phyloP scores from a whole-genome alignment of 2,888 invertebrate species.

The Blastobasis lacticolella region DNA sequence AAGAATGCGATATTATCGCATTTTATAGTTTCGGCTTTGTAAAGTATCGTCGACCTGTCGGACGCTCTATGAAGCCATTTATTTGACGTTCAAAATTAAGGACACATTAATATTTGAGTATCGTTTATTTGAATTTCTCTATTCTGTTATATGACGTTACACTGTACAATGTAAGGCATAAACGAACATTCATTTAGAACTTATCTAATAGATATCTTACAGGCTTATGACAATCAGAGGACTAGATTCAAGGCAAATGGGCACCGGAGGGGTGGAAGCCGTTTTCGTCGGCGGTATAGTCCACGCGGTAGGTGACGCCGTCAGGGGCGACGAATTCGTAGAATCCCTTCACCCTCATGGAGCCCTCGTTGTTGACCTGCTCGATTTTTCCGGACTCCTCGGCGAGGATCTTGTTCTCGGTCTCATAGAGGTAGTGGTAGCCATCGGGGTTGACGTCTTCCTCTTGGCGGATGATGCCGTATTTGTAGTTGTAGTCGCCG shows the following conservation, averaged over 20 bases:
- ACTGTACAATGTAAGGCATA: too few relatives aligned
- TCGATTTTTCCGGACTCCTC: conserved; percentile 59
- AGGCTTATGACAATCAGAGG: not conserved
- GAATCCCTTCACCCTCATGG: conserved; percentile 54
- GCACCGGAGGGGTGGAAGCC: conserved; percentile 51
- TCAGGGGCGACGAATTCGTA: conserved; percentile 59
- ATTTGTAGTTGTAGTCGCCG: conserved; percentile 50
- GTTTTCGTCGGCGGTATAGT: conserved; percentile 64
- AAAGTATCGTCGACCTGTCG: too few relatives aligned
- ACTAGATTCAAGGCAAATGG: conserved; percentile 46
- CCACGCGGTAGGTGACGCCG: conserved; percentile 61
- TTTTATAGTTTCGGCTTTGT: too few relatives aligned
- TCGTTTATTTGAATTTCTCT: too few relatives aligned
- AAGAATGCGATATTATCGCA: too few relatives aligned
- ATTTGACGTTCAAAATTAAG: too few relatives aligned
- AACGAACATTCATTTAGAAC: too few relatives aligned
- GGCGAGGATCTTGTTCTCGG: conserved; percentile 64
- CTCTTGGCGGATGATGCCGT: conserved; percentile 60
- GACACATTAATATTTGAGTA: too few relatives aligned
- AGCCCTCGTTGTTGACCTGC: conserved; percentile 39
- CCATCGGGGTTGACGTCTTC: conserved; percentile 46
- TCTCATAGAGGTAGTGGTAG: conserved; percentile 65
- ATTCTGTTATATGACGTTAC: too few relatives aligned
- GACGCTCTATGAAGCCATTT: too few relatives aligned
- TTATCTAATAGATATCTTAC: too few relatives aligned